These are phyloP conservation scores for Pluvialis apricaria DNA, from an alignment of 2,113 vertebrate species.

Conservation along the genomic window DNA sequence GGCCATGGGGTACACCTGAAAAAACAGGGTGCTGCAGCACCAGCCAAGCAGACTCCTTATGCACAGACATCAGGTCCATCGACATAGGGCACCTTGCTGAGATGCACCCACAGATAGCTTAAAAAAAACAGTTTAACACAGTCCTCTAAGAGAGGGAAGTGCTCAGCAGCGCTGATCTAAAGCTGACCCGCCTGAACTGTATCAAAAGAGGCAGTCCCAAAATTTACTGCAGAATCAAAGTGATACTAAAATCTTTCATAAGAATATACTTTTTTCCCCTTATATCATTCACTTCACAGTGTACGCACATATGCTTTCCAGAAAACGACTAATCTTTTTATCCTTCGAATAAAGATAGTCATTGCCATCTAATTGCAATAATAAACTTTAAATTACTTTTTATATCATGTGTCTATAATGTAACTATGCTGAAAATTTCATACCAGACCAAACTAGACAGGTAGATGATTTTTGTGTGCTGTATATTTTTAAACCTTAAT, in stretches of 20 bases:
- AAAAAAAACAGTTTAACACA: not conserved
- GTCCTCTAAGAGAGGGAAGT: not conserved
- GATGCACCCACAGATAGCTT: not conserved
- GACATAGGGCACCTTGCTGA: fast-evolving
- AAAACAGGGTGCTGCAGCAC: not conserved
- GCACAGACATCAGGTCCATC: not conserved
- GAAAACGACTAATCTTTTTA: not conserved
- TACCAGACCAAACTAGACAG: conserved; percentile 21
- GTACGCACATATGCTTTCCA: not conserved
- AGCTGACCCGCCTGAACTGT: not conserved
- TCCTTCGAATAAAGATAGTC: not conserved
- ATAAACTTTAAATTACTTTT: conserved; percentile 20
- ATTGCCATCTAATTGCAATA: not conserved
- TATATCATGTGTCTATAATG: not conserved
- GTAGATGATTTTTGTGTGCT: conserved; percentile 13
- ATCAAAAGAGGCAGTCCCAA: not conserved
- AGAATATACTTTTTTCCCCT: not conserved
- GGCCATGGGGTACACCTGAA: fast-evolving
- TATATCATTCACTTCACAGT: not conserved
- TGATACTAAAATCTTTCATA: not conserved
- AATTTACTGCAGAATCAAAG: not conserved
- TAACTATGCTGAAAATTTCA: conserved; percentile 14
- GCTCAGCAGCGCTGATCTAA: not conserved
- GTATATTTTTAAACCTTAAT: conserved; percentile 63
- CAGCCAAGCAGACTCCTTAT: not conserved